Conservation (phyloP, 1,140 invertebrate species). For the Heliothis virescens region DNA sequence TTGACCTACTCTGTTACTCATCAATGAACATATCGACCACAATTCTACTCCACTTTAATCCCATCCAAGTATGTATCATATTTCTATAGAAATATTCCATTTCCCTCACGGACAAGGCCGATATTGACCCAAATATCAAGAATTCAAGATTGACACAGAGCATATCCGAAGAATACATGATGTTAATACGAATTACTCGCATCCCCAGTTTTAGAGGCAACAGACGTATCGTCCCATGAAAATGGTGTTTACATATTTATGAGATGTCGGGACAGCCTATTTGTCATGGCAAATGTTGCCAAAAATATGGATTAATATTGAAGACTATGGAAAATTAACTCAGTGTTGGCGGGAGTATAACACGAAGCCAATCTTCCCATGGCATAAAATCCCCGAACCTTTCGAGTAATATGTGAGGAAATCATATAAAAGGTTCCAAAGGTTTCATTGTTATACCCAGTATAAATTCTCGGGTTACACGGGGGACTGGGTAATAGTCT, state of each 20-base stretch:
- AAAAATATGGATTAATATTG: conserved; percentile 32
- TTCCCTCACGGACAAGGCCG: background rate
- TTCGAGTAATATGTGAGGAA: background rate
- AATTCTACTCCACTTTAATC: background rate
- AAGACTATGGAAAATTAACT: background rate
- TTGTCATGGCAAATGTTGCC: conserved; percentile 34
- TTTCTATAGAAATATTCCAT: conserved; percentile 9
- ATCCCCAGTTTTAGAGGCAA: conserved; percentile 18
- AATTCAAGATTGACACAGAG: conserved; percentile 26
- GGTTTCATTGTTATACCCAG: conserved; percentile 6
- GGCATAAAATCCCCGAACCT: background rate
- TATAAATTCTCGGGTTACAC: conserved; percentile 21
- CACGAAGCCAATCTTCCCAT: background rate
- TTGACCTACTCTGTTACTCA: background rate
- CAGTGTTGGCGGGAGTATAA: background rate
- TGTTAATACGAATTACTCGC: conserved; percentile 42
- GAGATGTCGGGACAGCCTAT: conserved; percentile 23
- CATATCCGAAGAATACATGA: conserved; percentile 27
- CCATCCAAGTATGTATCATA: background rate
- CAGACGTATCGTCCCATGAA: conserved; percentile 15
- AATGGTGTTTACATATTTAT: conserved; percentile 45
- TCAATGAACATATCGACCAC: background rate
- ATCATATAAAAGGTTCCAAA: conserved; percentile 32
- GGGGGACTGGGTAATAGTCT: background rate
- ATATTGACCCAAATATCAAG: conserved; percentile 26